Base-by-base conservation (phyloP, 37 sponge, comb jelly and placozoan genomes). In the Theonella swinhoei region DNA sequence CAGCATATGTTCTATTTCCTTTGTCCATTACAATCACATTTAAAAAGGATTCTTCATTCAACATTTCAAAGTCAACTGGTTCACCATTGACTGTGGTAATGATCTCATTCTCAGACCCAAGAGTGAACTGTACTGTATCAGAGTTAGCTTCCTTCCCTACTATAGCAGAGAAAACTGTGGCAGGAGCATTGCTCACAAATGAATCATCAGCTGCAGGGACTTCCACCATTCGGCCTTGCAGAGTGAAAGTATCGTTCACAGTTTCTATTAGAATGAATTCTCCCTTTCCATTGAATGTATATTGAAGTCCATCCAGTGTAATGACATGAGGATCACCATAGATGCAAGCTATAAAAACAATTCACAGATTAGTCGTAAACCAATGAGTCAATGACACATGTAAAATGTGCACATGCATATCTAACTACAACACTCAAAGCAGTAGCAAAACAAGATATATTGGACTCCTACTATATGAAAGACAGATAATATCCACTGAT, bases 261-360 rank as follows among this genome's bases (percentile, higher is more conserved):
- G 92, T 91, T 59, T 87, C 76, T 43, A 91, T 87, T 9, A 91
- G 66, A 20, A 68, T 70, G 66, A 84, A 91, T 70, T 91, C 92
- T 83, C 92, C 92, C 32, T 82, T 82, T 17, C 91, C 91, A 81
- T 91, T 91, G 74, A 91, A 91, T 19, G 91, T 86, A 83, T 91
- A 91, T 42, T 72, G 77, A 35, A 66, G 65, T 0, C 79, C 83
- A 87, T 91, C 92, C 79, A 91, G 73, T 29, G 92, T 91, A 28
- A 91, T 81, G 20, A 87, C 68, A 62, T 91, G 92, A 43, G 92
- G 92, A 75, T 91, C 92, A 39, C 92, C 92, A 75, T 74, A 87
- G 17, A 75, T 41, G 41, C 84, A 91, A 37, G 88, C 92, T 91
- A 36, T 29, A 83, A 41, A 74, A 25, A 43, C 22, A 63, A 17